These are phyloP conservation scores for Odontesthes bonariensis DNA, from an alignment of 2,113 vertebrate genomes.

Conservation along the genomic window DNA sequence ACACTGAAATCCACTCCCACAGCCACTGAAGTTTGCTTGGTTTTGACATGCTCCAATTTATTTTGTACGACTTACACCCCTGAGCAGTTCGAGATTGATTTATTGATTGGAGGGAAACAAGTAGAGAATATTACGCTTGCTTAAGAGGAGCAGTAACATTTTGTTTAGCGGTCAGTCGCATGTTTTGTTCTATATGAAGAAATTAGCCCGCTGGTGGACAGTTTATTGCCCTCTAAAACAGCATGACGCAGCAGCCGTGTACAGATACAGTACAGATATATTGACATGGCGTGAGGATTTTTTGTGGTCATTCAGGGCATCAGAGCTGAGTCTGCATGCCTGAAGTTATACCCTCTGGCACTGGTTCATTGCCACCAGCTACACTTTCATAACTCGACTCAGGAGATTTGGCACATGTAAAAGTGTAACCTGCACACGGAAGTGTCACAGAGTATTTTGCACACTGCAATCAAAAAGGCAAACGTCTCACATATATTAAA, in stretches of 20 bases:
- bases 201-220: not conserved
- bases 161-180: not conserved
- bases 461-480: not conserved
- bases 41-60: slow-evolving; percentile 39
- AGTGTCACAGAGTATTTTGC: not conserved
- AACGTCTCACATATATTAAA: slow-evolving; percentile 10
- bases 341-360: slow-evolving; percentile 33
- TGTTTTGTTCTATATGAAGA: not conserved
- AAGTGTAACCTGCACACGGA: slow-evolving; percentile 22
- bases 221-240: slow-evolving; percentile 18
- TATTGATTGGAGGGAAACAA: not conserved
- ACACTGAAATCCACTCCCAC: slow-evolving; percentile 50
- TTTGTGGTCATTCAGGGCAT: slow-evolving; percentile 11
- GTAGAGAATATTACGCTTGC: not conserved
- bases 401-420: slow-evolving; percentile 31
- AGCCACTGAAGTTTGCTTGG: slow-evolving; percentile 42
- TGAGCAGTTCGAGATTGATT: slow-evolving; percentile 19
- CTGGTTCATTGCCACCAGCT: slow-evolving; percentile 13
- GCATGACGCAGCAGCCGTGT: slow-evolving; percentile 20
- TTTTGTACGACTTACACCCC: slow-evolving; percentile 17
- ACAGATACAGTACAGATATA: not conserved
- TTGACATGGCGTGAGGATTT: slow-evolving; percentile 14
- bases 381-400: slow-evolving; percentile 25
- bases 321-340: slow-evolving; percentile 32
- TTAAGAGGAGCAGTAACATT: not conserved